These are phyloP conservation scores for Montipora capitata DNA, from an alignment of 92 coral and sea anemone genomes.

Conservation along the genomic window DNA sequence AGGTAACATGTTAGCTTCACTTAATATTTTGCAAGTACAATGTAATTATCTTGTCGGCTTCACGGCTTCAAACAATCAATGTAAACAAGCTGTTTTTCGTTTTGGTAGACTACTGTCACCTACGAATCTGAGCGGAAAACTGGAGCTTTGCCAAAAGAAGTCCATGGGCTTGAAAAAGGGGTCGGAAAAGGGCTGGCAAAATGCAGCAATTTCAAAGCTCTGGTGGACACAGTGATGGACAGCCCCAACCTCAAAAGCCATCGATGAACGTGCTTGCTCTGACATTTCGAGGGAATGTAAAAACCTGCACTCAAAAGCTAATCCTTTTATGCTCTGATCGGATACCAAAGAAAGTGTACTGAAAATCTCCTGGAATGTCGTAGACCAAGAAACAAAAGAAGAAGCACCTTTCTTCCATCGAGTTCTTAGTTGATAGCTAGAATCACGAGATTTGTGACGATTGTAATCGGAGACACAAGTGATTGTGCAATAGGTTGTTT, in stretches of 20 bases:
- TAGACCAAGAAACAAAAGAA: slow-evolving; percentile 10
- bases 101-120: background rate
- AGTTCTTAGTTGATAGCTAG: no score
- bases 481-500: slow-evolving; percentile 6
- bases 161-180: slow-evolving; percentile 53
- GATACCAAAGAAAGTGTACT: slow-evolving; percentile 16
- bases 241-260: background rate
- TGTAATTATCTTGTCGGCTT: no score
- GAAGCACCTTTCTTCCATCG: slow-evolving; percentile 22
- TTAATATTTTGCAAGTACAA: no score
- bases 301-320: slow-evolving; percentile 8
- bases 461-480: slow-evolving; percentile 5
- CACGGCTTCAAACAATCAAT: background rate
- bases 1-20: background rate
- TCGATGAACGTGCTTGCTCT: slow-evolving; percentile 21
- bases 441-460: background rate
- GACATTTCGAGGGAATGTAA: slow-evolving; percentile 20
- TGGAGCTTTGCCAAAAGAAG: slow-evolving; percentile 7
- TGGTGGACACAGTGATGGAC: slow-evolving; percentile 35
- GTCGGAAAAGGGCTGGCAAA: slow-evolving; percentile 42
- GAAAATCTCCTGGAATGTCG: slow-evolving; percentile 35
- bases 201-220: slow-evolving; percentile 17
- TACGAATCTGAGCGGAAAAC: slow-evolving; percentile 35
- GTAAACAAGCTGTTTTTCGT: background rate
- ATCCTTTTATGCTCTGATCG: slow-evolving; percentile 21